These are phyloP conservation scores for Siphlonurus alternatus DNA, from an alignment of 2,888 invertebrate species.

Conservation along the genomic window DNA sequence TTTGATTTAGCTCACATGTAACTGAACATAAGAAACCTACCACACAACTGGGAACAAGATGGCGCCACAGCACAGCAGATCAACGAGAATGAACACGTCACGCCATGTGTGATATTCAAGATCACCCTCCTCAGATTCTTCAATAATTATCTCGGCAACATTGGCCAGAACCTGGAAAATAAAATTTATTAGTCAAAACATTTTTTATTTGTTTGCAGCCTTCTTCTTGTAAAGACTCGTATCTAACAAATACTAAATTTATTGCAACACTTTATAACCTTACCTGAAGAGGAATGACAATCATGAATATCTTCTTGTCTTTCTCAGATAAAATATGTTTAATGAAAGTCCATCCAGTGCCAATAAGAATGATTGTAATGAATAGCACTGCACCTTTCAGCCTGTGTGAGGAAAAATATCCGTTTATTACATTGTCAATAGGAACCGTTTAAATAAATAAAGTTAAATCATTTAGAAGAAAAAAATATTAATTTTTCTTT, in stretches of 20 bases:
- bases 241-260: too few species aligned
- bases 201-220: background rate
- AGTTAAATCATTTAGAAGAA: too few species aligned
- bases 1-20: too few species aligned
- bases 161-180: slow-evolving; percentile 72
- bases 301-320: slow-evolving; percentile 94
- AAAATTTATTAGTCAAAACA: background rate
- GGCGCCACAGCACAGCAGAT: slow-evolving; percentile 89
- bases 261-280: too few species aligned
- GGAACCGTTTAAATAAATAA: too few species aligned
- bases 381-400: slow-evolving; percentile 85
- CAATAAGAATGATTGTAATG: slow-evolving; percentile 88
- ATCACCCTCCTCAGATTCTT: slow-evolving; percentile 83
- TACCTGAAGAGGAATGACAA: slow-evolving; percentile 92
- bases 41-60: slow-evolving; percentile 95
- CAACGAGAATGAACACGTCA: slow-evolving; percentile 81
- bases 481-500: too few species aligned
- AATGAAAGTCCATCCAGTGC: slow-evolving; percentile 98
- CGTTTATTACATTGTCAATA: too few species aligned
- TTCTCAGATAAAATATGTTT: slow-evolving; percentile 92
- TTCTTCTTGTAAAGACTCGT: background rate
- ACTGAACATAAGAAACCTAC: too few species aligned
- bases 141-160: slow-evolving; percentile 91
- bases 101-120: slow-evolving; percentile 81
- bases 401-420: slow-evolving; percentile 37